Base-by-base conservation (phyloP, 2,113 vertebrate genomes). In the Nicator chloris region DNA sequence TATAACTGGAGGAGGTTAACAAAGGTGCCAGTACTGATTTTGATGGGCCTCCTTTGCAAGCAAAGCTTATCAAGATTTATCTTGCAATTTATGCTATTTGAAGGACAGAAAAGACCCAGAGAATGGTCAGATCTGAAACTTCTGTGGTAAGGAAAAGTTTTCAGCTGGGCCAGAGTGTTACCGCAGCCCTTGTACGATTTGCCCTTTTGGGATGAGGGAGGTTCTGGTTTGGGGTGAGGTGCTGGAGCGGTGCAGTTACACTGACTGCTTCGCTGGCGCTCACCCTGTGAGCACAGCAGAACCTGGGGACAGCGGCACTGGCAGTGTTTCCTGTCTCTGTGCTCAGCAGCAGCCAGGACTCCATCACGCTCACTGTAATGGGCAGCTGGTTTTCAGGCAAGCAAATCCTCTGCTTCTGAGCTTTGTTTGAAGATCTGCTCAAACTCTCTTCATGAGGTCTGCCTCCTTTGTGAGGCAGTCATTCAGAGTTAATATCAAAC, bases 121-220 rank as follows among this genome's bases (percentile, higher is more conserved):
- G 47, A 77, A 72, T n/a, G 68, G 37, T 23, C 49, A 51, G 28
- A 51, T 49, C 40, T 54, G 54, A 53, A 64, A 15, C 13, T 76
- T 16, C 18, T 65, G 9, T 70, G 56, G 15, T 50, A 24, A 0
- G 0, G 27, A n/a, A 49, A 1, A 30, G 18, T 8, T 26, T 44
- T 72, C n/a, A n/a, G 5, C 47, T 33, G 39, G 31, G 18, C 17
- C 64, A 63, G 11, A 50, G 59, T 0, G 0, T 18, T 49, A 19
- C 28, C 17, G 9, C 22, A 61, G 15, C 24, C 19, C 45, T 37
- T n/a, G 21, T 19, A 28, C 2, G 15, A 1, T 54, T 75, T 64
- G 9, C 30, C 11, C 2, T 12, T 83, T 61, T 88, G 82, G n/a
- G 7, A 1, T 11, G 19, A 40, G 33, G 60, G 31, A 27, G 33